Evolutionary conservation across 2,888 invertebrate genomes (phyloP).

Genomic region (Buathra laborator): DNA sequence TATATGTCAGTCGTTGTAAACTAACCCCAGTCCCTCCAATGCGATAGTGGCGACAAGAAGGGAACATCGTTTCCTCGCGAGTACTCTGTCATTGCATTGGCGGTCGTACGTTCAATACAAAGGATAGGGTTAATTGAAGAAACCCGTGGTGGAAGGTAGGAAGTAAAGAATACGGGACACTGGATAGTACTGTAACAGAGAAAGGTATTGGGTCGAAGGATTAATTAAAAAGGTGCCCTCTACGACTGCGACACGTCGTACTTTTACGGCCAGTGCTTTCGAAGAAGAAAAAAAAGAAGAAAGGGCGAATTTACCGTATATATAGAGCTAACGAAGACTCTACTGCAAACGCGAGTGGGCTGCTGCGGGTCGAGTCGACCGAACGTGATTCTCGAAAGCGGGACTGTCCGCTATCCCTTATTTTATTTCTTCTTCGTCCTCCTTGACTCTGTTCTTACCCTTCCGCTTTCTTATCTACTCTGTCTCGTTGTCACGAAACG

Average conservation of each 20-base stretch:
- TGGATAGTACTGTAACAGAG: background rate
- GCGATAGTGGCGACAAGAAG: slow-evolving; percentile 1
- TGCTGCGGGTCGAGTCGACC: slow-evolving; percentile 3
- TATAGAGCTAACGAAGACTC: background rate
- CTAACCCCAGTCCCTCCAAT: too few species aligned
- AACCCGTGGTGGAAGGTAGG: slow-evolving; percentile 46
- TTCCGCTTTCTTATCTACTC: background rate
- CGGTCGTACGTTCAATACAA: slow-evolving; percentile 44
- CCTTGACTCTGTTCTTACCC: background rate
- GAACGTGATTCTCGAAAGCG: slow-evolving; percentile 16
- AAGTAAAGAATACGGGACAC: slow-evolving; percentile 46
- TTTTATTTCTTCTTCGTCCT: background rate
- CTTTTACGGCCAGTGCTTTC: slow-evolving; percentile 63
- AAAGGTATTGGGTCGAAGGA: slow-evolving; percentile 55
- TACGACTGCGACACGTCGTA: slow-evolving; percentile 52
- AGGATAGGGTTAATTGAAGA: slow-evolving; percentile 72
- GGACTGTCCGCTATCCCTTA: background rate
- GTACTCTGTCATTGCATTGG: background rate
- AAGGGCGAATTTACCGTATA: background rate
- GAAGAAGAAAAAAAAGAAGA: slow-evolving; percentile 9
- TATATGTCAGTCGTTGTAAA: background rate
- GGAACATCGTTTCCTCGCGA: slow-evolving; percentile 27
- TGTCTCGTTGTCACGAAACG: background rate
- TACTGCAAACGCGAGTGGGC: background rate
- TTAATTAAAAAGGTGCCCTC: slow-evolving; percentile 72